Evolutionary conservation across 2,797 vertebrate species (phyloP), one percentile per base, ranked within the genome.

Genomic region (Brachymystax lenok): DNA sequence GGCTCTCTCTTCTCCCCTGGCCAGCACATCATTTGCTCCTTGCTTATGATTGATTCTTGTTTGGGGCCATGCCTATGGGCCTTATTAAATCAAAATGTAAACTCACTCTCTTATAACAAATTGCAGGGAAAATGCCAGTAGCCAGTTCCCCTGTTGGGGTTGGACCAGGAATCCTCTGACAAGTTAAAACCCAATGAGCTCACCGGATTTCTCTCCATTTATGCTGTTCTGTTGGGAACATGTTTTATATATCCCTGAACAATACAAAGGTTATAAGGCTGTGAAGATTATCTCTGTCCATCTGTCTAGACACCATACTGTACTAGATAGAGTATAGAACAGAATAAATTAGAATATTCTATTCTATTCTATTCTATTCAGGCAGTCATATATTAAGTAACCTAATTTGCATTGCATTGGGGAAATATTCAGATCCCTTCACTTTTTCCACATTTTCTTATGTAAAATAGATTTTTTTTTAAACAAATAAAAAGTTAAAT

Each of bases 51-150:
- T 92, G 89, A 93, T 94, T 94, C 89, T 90, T 91, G 90, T 93
- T 92, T 75, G 82, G 75, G 86, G 90, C 84, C 83, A 88, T 91
- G 91, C 91, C 90, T 92, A 82, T 92, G 90, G 91, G 89, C 88
- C 87, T 93, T 91, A 92, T 93, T 93, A 92, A 93, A 92, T 93
- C 85, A 90, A 92, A 91, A 94, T 92, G 92, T 91, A 91, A 92
- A 93, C 88, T 90, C 90, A 82, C 80, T 88, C 81, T 83, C 84
- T 85, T 84, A 88, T 88, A 92, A 92, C 89, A 91, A 90, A 92
- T 90, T 86, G 91, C 82, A 86, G 83, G 81, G 79, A 88, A 92
- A 93, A 93, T 91, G 83, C 85, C 91, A 85, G 85, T 85, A 88
- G 91, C 90, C 86, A 83, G 78, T 77, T 83, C 72, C 77, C 79